Evolutionary conservation across 2,797 vertebrate species (phyloP).

Genomic region (Silurus aristotelis): DNA sequence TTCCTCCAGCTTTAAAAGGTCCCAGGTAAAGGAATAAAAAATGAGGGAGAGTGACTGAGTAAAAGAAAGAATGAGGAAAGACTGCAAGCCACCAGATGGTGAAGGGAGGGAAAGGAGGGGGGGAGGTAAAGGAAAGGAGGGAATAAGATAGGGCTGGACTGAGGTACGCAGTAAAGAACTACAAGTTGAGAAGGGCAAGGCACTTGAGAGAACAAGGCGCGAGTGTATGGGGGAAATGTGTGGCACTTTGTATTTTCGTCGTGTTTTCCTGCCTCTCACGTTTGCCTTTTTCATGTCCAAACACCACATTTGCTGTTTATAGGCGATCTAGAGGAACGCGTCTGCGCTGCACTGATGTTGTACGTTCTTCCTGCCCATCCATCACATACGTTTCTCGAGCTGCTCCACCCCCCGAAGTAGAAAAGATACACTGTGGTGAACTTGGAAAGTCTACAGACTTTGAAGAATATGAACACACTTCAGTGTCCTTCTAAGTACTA

Average conservation of each 20-base stretch:
- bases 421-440: constrained; percentile 1
- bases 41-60: background rate
- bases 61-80: constrained; percentile 43
- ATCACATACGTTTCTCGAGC: background rate
- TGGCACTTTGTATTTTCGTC: constrained; percentile 18
- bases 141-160: constrained; percentile 41
- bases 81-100: constrained; percentile 70
- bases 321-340: background rate
- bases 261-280: constrained; percentile 20
- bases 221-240: constrained; percentile 42
- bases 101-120: constrained; percentile 32
- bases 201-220: constrained; percentile 36
- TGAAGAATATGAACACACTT: background rate
- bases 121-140: constrained; percentile 23
- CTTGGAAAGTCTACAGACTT: background rate
- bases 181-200: constrained; percentile 45
- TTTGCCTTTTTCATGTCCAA: constrained; percentile 12
- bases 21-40: constrained; percentile 10
- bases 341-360: background rate
- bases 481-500: background rate
- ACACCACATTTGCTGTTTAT: background rate
- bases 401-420: background rate
- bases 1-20: constrained; percentile 5
- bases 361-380: background rate
- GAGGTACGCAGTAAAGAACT: constrained; percentile 41